Base-by-base conservation (phyloP, 2,113 vertebrate genomes). In the Clarias macrocephalus region DNA sequence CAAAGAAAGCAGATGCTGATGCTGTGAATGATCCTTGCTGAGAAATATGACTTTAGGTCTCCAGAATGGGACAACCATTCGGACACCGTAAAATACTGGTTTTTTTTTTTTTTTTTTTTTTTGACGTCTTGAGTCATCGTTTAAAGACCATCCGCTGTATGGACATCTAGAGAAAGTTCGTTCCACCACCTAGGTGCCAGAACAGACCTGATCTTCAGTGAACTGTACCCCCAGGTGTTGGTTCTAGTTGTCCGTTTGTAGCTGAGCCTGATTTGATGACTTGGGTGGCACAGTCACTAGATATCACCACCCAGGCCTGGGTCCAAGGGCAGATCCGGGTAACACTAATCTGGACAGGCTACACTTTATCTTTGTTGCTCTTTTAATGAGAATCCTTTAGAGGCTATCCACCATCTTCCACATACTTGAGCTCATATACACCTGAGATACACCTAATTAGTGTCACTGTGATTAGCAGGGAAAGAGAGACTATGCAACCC, bases 1-100 rank as follows among this genome's bases (percentile, higher is more conserved):
- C 33, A 99, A 95, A 95, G 98, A 87, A 99, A 99, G 88, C 98
- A 99, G 95, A 98, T 97, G 96, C 92, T 99, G 93, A 99, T 99
- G 98, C 94, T 99, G 89, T 93, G 98, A 37, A 97, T 98, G 97
- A 99, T 99, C 89, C 94, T 99, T 93, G 94, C 94, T 0, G 98
- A 98, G 72, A 95, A 90, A 16, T 99, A 98, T 85, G 93, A 97
- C 72, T 98, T 97, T 6, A 93, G 94, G 2, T 99, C 97, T 18
- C 97, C 97, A 0, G 98, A 99, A 75, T 99, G 98, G 98, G 98
- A 98, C 0, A 98, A 99, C 80, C 96, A 96, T 90, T 99, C 98
- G 0, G 97, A 99, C 93, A 99, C 97, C 0, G 97, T 99, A 33
- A 99, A 99, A 92, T 37, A 37, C 33, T 3, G 2, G 1, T 2